Evolutionary conservation across 2,113 vertebrate genomes (phyloP).

Genomic region (Mesembrinibis cayennensis): DNA sequence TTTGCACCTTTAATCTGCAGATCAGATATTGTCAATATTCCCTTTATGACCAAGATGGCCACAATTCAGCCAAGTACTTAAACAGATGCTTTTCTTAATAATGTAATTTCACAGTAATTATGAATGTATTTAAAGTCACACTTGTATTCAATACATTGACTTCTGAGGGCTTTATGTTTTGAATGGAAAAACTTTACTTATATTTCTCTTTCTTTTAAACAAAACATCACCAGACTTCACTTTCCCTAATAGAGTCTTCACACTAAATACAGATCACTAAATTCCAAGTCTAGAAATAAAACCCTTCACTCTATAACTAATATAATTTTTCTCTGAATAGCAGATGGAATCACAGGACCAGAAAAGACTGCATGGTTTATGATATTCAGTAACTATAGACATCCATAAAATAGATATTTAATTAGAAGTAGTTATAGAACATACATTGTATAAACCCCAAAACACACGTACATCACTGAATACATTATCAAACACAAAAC

Average conservation of each 20-base stretch:
- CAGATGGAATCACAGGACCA: neutral
- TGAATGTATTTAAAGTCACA: neutral
- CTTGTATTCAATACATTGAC: neutral
- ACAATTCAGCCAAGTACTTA: neutral
- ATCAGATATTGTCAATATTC: neutral
- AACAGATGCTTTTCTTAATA: neutral
- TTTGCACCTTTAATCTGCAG: neutral
- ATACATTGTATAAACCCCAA: neutral
- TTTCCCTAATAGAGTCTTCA: neutral
- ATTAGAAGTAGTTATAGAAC: neutral
- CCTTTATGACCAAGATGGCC: neutral
- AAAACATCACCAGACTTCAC: neutral
- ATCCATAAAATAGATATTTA: neutral
- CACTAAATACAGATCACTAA: neutral
- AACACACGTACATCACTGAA: neutral
- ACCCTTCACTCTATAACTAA: neutral
- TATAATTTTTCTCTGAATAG: neutral
- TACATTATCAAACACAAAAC: neutral
- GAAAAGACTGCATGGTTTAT: neutral
- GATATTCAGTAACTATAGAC: neutral
- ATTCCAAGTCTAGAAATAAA: neutral
- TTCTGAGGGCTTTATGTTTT: neutral
- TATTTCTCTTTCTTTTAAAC: neutral
- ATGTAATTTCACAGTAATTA: neutral
- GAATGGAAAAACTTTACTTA: neutral